Conservation (phyloP, 2,113 vertebrate species). For the Pseudolaguvia tuberculata region DNA sequence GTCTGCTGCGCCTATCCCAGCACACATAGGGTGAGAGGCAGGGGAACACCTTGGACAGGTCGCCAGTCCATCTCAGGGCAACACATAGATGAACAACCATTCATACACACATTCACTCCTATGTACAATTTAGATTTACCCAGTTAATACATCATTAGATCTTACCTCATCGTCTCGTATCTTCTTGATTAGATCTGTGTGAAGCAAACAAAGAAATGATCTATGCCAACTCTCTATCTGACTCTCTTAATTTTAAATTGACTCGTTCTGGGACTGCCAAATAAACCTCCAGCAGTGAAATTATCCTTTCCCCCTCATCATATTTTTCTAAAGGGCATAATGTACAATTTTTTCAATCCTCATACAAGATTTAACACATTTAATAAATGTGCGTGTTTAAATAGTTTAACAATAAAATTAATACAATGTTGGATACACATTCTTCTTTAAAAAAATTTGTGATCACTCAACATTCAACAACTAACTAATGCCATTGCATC, state of each 20-base stretch:
- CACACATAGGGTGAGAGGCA: no score
- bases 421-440: background rate
- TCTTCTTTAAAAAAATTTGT: background rate
- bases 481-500: background rate
- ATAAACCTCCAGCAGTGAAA: background rate
- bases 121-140: no score
- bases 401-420: background rate
- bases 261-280: background rate
- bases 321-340: background rate
- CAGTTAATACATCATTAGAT: background rate
- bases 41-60: no score
- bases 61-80: no score
- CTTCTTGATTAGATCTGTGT: constrained; percentile 16
- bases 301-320: background rate
- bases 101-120: no score
- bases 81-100: no score
- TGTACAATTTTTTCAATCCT: background rate
- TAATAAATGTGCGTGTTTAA: background rate
- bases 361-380: background rate
- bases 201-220: constrained; percentile 26
- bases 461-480: background rate
- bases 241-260: constrained; percentile 21
- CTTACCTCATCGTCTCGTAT: background rate
- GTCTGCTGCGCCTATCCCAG: no score
- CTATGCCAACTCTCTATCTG: background rate